These are phyloP conservation scores for Drosophila parvula DNA, from an alignment of 1,140 invertebrate genomes.

Conservation along the genomic window DNA sequence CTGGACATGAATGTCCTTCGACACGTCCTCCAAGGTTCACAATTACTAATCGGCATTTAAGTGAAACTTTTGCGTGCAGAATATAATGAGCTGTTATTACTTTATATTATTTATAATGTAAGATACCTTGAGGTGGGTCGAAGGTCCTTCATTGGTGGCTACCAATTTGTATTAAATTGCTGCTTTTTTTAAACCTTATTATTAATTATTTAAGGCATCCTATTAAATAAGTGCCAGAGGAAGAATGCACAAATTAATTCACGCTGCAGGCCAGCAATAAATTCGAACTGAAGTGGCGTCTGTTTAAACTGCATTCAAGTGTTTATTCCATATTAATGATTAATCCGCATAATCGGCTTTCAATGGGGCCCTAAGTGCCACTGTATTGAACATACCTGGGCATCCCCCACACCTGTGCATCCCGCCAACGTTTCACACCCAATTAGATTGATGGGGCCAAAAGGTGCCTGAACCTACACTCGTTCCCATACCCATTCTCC, in stretches of 20 bases:
- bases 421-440: slow-evolving; percentile 46
- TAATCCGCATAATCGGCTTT: slow-evolving; percentile 12
- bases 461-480: slow-evolving; percentile 9
- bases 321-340: neutral
- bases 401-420: slow-evolving; percentile 22
- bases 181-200: neutral
- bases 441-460: slow-evolving; percentile 58
- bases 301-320: neutral
- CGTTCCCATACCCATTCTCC: neutral
- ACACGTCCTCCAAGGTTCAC: neutral
- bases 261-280: neutral
- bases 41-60: neutral
- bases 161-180: neutral
- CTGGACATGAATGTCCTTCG: neutral
- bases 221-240: neutral
- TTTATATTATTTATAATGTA: neutral
- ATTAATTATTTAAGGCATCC: neutral
- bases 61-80: neutral
- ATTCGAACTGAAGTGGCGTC: neutral
- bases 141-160: neutral
- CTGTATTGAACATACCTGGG: neutral
- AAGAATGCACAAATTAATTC: neutral
- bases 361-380: neutral
- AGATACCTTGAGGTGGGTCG: neutral
- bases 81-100: neutral